Evolutionary conservation across 2,797 vertebrate species (phyloP), one percentile per base, ranked within the genome.

Genomic region (Lithobates pipiens): DNA sequence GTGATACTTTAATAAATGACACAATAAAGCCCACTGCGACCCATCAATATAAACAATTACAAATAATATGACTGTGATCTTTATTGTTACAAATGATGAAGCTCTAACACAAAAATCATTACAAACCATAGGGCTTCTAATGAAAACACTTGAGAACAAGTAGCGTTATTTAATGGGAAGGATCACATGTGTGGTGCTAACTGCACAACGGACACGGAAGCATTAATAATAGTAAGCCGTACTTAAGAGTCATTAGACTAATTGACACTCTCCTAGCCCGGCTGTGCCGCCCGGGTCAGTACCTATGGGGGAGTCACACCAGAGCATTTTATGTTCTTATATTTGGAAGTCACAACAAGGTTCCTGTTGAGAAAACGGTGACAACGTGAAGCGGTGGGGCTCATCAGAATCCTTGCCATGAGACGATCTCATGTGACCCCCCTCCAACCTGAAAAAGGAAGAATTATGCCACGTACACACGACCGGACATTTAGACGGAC

Each of bases 131-230:
- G 10, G 65, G 2, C 27, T 67, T 29, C 10, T 67, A 29, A 67
- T 67, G n/a, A 29, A 67, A 67, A 67, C 65, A 61, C 54, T 61
- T 67, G 65, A 67, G 65, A 67, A 67, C n/a, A 25, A 27, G 65
- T 29, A 67, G 3, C 13, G 3, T 2, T 9, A 23, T 8, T 61
- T 61, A 61, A 23, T 61, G 54, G 54, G 54, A 16, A 54, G 0
- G 21, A 61, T 61, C 54, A 9, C 21, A 11, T 61, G 54, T 7
- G 21, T 1, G 21, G 21, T 5, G 21, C 54, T 23, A 23, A 61
- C 21, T 23, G 21, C 21, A 61, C 18, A 23, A 23, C 1, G 23
- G 54, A 23, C 54, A n/a, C 8, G 2, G 7, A 61, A 61, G 54
- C 54, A 61, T 7, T n/a, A 23, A 61, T 61, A 61, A 23, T 23